Base-by-base conservation (phyloP, 1,140 invertebrate species). In the Latrodectus geometricus region DNA sequence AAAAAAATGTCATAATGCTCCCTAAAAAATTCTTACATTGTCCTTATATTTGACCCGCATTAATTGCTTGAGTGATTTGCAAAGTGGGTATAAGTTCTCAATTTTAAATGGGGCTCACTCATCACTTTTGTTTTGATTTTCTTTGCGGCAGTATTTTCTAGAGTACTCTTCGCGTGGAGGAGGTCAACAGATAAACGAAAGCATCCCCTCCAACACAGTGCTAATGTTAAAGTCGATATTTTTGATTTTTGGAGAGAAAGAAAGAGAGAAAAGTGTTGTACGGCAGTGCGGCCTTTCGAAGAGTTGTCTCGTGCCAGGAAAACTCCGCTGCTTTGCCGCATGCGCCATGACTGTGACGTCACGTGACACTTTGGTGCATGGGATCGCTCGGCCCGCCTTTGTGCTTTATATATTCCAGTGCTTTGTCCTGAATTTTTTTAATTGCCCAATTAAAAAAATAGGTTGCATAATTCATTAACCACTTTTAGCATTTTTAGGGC, bases 191-290 rank as follows among this genome's bases (percentile, higher is more conserved):
- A 61, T 14, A 14, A 73, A 73, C n/a, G 70, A 73, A 23, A 73
- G 70, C 48, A 23, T 70, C 68, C 68, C 54, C 11, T 61, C 54
- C 54, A 61, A 61, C 54, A 73, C 23, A 48, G 70, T 73, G 70
- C 70, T 73, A 73, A 73, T 73, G 70, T 73, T 73, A 73, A 73
- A 73, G 70, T 73, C 70, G 70, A 73, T 73, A 73, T 48, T 61
- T 61, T 21, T 73, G 70, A 73, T 73, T 73, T 73, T 73, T 73
- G 70, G 12, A 73, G 48, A 73, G 70, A 12, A 23, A n/a, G 68
- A 73, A 61, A 61, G 54, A 61, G 54, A 17, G 54, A 61, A 61
- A 73, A 73, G 23, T n/a, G n/a, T 73, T 73, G 23, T 49, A 73
- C 70, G n/a, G 70, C 70, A 73, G 23, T 73, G 70, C 70, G 70